Evolutionary conservation across 2,113 vertebrate species (phyloP), one percentile per base, ranked within the genome.

Genomic region (Pelecanus crispus): DNA sequence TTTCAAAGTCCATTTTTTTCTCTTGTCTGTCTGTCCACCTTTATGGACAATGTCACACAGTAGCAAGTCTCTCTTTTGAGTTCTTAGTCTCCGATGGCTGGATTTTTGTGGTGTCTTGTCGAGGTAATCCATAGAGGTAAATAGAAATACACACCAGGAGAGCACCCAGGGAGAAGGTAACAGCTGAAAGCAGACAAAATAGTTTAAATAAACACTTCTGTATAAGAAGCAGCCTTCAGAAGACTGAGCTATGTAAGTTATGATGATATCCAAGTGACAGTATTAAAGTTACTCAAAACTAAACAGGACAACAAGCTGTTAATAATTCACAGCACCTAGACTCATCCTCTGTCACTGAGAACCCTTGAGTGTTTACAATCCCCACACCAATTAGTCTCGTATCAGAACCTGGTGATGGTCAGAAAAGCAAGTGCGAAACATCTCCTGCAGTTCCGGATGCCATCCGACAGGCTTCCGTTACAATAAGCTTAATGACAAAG

Each of bases 101-200:
- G 59, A 99, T 80, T 94, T 97, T 99, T 65, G 97, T 98, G 16
- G 99, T 99, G 92, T 99, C 99, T 94, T 98, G 98, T 97, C 99
- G 99, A 78, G 99, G 99, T 96, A 99, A 98, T 86, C 99, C 99
- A 26, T 99, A 99, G 70, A 99, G 97, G 95, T 99, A 99, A 94
- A 99, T 99, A 93, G 99, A 99, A 95, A 99, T n/a, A 50, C 99
- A 99, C 34, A 99, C 99, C 18, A 99, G 97, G 88, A 98, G 15
- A 25, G 99, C 96, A 59, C 99, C 99, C 26, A 97, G 53, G 66
- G 97, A 93, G 96, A 99, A 99, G 3, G 98, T 98, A 53, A 97
- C 20, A 20, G 99, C 99, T 99, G 98, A 61, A 97, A 90, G 73
- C n/a, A 91, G 34, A 97, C 28, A 97, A 90, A 70, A 55, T 1